Evolutionary conservation across 2,888 invertebrate species (phyloP).

Genomic region (Dilophus febrilis): DNA sequence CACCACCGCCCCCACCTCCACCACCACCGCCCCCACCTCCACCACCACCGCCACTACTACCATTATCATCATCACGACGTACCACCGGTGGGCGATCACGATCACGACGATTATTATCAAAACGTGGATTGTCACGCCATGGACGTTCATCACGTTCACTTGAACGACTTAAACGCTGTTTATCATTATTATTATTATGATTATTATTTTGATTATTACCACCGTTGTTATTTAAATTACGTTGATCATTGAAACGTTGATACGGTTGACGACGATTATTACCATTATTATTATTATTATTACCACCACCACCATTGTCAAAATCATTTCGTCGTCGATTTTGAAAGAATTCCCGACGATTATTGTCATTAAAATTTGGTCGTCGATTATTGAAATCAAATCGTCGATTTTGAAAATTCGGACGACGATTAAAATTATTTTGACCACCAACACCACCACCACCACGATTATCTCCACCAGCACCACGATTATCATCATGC

Average conservation of each 20-base stretch:
- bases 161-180: background rate
- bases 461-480: background rate
- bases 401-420: background rate
- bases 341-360: background rate
- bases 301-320: constrained; percentile 2
- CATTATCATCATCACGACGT: constrained; percentile 4
- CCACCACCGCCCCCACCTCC: constrained; percentile 1
- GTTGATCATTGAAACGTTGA: background rate
- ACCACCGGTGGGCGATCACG: constrained; percentile 3
- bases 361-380: background rate
- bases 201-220: background rate
- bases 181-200: background rate
- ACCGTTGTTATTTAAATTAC: too few species aligned
- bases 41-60: constrained; percentile 1
- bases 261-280: constrained; percentile 4
- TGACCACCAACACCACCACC: constrained; percentile 2
- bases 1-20: constrained; percentile 1
- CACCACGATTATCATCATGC: background rate
- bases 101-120: constrained; percentile 8
- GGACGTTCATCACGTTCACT: constrained; percentile 1
- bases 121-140: constrained; percentile 5
- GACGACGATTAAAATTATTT: background rate
- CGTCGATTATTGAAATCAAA: background rate
- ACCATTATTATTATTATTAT: background rate
- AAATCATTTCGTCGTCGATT: constrained; percentile 1